Evolutionary conservation across 2,888 invertebrate genomes (phyloP), one percentile per base, ranked within the genome.

Genomic region (Poecilus cupreus): DNA sequence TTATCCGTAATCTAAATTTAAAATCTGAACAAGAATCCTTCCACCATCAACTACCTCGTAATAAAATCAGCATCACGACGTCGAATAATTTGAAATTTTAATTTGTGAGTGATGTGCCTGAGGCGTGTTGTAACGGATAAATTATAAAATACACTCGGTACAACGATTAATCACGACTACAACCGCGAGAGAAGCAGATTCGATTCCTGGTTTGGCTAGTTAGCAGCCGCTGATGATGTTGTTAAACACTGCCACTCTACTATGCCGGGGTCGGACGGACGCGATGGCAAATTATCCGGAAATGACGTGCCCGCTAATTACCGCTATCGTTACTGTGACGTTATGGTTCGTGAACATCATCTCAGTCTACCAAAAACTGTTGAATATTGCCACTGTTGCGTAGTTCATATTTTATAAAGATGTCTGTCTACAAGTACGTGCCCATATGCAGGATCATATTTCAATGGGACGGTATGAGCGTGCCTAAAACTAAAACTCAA

Each of bases 111-210:
- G 51, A 51, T 20, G 18, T 60, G 26, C 60, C 26, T 16, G 64
- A 32, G 64, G 64, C 46, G 0, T 3, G 3, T 10, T 8, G 4
- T n/a, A 37, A 18, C 18, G 32, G 64, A 68, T 68, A 68, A 68
- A 68, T 68, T 68, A 37, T 68, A 68, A 68, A 68, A 68, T 68
- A 68, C 64, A 68, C 64, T 68, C 32, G 64, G 37, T 68, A 32
- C 8, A 68, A 68, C 64, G 32, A 68, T 68, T 68, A 68, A 68
- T 68, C 64, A 68, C 37, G 11, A 37, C 39, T 32, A 32, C 4
- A 32, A 32, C 32, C 32, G 8, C 32, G 32, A 16, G 37, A 32
- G 64, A 16, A 68, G 10, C 32, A 11, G 24, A n/a, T 60, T 60
- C 60, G 60, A 60, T 60, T 13, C 60, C 60, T 5, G 26, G 16